phyloP scores from a whole-genome alignment of 2,113 vertebrate genomes.

The Zootoca vivipara region DNA sequence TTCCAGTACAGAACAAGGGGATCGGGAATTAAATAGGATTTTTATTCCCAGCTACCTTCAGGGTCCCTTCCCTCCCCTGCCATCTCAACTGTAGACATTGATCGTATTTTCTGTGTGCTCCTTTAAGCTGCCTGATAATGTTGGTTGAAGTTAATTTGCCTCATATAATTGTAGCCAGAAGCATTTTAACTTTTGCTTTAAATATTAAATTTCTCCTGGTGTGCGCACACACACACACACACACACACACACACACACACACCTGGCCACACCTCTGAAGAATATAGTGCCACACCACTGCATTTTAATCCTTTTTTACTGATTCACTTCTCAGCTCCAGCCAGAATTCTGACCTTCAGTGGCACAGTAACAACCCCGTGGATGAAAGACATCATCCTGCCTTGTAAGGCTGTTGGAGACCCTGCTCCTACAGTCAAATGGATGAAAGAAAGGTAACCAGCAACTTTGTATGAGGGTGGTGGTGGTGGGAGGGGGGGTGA shows the following conservation, averaged over 20 bases:
- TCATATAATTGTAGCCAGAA: conserved; percentile 31
- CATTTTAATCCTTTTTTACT: conserved; percentile 16
- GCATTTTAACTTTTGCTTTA: not conserved
- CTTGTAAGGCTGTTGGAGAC: conserved; percentile 95
- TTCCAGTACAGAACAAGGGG: not conserved
- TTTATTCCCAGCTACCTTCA: conserved; percentile 19
- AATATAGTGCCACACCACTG: not conserved
- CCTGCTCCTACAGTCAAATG: conserved; percentile 94
- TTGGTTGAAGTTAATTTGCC: conserved; percentile 14
- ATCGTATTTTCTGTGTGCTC: conserved; percentile 5
- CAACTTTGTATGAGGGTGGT: conserved; percentile 65
- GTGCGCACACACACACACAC: no score
- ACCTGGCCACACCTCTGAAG: not conserved
- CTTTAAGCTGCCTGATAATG: conserved; percentile 44
- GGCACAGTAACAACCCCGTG: conserved; percentile 96
- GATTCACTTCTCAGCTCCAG: conserved; percentile 82
- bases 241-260: not conserved
- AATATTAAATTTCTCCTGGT: not conserved
- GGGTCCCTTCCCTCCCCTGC: not conserved
- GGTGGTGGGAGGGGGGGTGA: no score
- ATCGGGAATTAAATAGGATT: not conserved
- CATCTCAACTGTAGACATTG: conserved; percentile 25
- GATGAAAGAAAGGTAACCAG: conserved; percentile 97
- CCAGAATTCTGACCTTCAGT: conserved; percentile 94
- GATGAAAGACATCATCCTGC: conserved; percentile 97